Percentiles rank a stretch among this genome's conserved stretches.
Evolutionary conservation across 2,797 vertebrate species (phyloP).

Genomic region (Sternarchorhynchus goeldii): DNA sequence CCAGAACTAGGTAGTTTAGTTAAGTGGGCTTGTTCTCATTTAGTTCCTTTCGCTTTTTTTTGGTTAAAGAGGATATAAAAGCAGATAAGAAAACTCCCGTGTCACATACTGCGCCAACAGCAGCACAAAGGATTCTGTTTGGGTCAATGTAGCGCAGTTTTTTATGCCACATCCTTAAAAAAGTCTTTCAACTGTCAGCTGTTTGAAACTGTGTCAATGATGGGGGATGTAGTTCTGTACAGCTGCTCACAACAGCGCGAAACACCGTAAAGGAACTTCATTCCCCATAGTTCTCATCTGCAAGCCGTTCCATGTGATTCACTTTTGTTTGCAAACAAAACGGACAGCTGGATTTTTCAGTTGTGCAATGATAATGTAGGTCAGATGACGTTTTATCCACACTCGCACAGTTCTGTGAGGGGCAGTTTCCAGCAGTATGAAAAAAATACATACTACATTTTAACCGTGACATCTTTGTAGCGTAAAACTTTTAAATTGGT

Average conservation of each 20-base stretch:
- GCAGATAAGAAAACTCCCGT: background rate
- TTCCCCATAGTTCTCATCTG: constrained; percentile 57
- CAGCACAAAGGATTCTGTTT: constrained; percentile 69
- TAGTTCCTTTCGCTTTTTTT: background rate
- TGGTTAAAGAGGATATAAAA: background rate
- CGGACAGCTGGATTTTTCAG: constrained; percentile 1
- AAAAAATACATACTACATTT: no score
- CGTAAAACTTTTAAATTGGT: no score
- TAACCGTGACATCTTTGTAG: no score
- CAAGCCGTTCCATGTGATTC: constrained; percentile 72
- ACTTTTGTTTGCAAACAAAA: constrained; percentile 84
- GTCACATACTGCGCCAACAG: background rate
- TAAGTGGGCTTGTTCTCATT: no score
- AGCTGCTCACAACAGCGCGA: rapidly evolving
- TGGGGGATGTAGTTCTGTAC: constrained; percentile 66
- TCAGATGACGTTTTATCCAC: no score
- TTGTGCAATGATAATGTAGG: no score
- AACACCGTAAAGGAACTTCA: constrained; percentile 57
- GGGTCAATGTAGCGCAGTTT: constrained; percentile 67
- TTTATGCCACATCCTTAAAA: constrained; percentile 64
- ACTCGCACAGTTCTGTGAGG: no score
- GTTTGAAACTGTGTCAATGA: constrained; percentile 46
- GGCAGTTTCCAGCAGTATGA: no score
- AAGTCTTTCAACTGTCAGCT: constrained; percentile 57
- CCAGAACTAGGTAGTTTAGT: background rate